These are phyloP conservation scores for Plebejus argus DNA, from an alignment of 2,888 invertebrate genomes.

Conservation along the genomic window DNA sequence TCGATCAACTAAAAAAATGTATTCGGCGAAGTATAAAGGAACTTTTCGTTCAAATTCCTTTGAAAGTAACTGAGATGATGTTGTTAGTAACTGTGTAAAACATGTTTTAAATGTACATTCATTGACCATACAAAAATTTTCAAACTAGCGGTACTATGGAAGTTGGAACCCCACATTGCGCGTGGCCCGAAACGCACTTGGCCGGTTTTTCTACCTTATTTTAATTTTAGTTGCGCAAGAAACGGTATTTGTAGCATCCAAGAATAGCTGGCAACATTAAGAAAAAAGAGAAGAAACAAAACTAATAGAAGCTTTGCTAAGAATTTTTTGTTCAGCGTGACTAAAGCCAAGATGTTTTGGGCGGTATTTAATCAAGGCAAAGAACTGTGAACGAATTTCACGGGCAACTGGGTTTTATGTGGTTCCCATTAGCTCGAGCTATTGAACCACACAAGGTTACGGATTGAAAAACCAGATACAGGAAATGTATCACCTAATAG, in stretches of 20 bases:
- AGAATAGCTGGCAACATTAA: too few species aligned
- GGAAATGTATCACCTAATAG: slow-evolving; percentile 11
- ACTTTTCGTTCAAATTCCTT: too few species aligned
- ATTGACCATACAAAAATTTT: too few species aligned
- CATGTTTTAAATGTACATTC: too few species aligned
- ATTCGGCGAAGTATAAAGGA: too few species aligned
- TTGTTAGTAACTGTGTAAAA: too few species aligned
- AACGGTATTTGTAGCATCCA: too few species aligned
- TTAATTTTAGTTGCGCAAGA: not conserved
- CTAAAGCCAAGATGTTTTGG: slow-evolving; percentile 11
- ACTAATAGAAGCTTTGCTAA: not conserved
- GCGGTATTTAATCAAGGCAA: slow-evolving; percentile 31
- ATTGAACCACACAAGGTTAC: slow-evolving; percentile 35
- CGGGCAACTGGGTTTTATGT: slow-evolving; percentile 37
- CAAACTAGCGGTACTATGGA: too few species aligned
- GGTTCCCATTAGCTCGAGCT: slow-evolving; percentile 27
- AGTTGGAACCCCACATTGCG: too few species aligned
- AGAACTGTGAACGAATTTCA: slow-evolving; percentile 35
- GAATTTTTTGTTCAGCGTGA: not conserved
- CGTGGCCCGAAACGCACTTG: too few species aligned
- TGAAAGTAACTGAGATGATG: too few species aligned
- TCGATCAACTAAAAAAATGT: too few species aligned
- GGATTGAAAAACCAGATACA: slow-evolving; percentile 16
- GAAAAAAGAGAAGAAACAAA: not conserved
- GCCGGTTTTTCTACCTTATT: not conserved